phyloP scores from a whole-genome alignment of 2,888 invertebrate species.

The Halictus quadricinctus region DNA sequence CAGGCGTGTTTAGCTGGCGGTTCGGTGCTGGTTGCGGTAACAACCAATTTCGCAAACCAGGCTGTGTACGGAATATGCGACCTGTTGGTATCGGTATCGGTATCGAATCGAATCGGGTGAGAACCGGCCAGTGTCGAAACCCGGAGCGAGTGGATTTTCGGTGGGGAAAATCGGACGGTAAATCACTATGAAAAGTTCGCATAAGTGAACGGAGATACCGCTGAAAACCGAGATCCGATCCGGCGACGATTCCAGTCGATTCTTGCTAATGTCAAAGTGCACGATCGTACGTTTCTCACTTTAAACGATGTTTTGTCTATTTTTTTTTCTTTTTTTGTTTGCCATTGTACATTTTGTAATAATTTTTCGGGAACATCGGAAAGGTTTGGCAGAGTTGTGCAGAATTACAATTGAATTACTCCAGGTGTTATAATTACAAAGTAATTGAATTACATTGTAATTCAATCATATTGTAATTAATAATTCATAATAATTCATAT shows the following conservation, averaged over 20 bases:
- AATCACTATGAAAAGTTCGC: not conserved
- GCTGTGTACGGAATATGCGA: not conserved
- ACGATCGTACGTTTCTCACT: not conserved
- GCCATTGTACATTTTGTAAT: not conserved
- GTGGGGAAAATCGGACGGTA: not conserved
- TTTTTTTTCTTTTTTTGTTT: not conserved
- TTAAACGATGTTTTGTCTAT: not conserved
- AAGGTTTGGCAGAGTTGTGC: too few relatives aligned
- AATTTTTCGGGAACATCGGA: too few relatives aligned
- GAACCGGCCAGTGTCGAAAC: not conserved
- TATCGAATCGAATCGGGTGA: not conserved
- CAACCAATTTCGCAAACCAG: not conserved
- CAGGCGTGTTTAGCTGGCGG: too few relatives aligned
- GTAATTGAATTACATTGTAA: too few relatives aligned
- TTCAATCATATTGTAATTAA: too few relatives aligned
- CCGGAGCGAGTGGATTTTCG: not conserved
- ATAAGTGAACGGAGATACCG: not conserved
- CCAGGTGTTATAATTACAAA: too few relatives aligned
- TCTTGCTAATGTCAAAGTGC: not conserved
- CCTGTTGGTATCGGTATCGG: not conserved
- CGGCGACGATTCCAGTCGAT: not conserved
- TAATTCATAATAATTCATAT: too few relatives aligned
- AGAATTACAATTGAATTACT: too few relatives aligned
- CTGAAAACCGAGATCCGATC: too few relatives aligned
- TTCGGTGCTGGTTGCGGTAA: too few relatives aligned